Evolutionary conservation across 2,797 vertebrate species (phyloP).

Genomic region (Ambastaia sidthimunki): DNA sequence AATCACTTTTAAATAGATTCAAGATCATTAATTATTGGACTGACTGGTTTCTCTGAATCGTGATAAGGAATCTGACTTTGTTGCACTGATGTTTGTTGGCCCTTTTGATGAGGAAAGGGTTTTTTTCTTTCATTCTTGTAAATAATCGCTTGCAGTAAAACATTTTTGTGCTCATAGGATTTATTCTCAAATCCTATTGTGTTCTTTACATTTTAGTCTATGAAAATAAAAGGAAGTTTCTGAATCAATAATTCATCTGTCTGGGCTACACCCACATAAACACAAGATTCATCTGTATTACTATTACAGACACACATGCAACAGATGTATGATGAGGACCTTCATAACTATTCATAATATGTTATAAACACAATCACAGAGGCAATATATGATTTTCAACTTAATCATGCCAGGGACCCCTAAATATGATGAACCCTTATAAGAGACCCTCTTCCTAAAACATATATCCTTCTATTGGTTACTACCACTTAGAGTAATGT

Average conservation of each 20-base stretch:
- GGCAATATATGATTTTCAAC: too few relatives aligned
- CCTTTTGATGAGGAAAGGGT: slow-evolving; percentile 72
- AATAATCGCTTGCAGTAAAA: slow-evolving; percentile 83
- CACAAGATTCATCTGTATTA: neutral
- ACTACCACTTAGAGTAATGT: too few relatives aligned
- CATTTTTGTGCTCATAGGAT: slow-evolving; percentile 86
- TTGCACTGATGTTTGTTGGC: slow-evolving; percentile 55
- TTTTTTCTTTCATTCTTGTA: slow-evolving; percentile 78
- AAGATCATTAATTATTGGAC: slow-evolving; percentile 10
- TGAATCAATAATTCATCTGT: slow-evolving; percentile 69
- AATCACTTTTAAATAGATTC: slow-evolving; percentile 41
- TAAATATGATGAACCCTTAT: too few relatives aligned
- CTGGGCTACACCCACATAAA: neutral
- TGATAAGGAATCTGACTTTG: slow-evolving; percentile 37
- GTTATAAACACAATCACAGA: too few relatives aligned
- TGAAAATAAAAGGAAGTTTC: slow-evolving; percentile 81
- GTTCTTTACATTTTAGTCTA: slow-evolving; percentile 85
- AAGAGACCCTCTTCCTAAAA: too few relatives aligned
- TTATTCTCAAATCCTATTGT: slow-evolving; percentile 88
- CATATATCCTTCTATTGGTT: too few relatives aligned
- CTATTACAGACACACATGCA: neutral
- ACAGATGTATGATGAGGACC: neutral
- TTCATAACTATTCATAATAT: too few relatives aligned
- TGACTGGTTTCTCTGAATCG: slow-evolving; percentile 28
- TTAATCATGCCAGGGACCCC: too few relatives aligned